These are phyloP conservation scores for Caretta caretta DNA, from an alignment of 2,113 vertebrate species.

Conservation along the genomic window DNA sequence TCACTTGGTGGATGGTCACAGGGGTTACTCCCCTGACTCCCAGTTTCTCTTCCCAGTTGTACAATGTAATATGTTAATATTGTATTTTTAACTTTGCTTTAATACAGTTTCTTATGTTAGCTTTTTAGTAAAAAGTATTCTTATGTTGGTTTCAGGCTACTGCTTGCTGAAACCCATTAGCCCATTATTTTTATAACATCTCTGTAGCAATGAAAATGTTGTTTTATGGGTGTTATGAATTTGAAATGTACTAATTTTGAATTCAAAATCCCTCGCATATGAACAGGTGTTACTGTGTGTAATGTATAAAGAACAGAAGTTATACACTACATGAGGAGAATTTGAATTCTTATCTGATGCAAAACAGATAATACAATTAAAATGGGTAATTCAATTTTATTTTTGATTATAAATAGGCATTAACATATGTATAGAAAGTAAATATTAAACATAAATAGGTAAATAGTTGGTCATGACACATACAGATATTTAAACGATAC, in stretches of 20 bases:
- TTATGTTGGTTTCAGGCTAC: neutral
- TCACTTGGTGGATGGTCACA: too few relatives aligned
- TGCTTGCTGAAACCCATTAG: neutral
- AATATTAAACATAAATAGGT: too few relatives aligned
- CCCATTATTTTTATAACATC: neutral
- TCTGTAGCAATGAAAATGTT: neutral
- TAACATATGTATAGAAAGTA: too few relatives aligned
- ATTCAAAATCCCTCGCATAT: conserved; percentile 17
- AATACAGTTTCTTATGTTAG: too few relatives aligned
- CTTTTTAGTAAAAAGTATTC: too few relatives aligned
- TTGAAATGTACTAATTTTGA: neutral
- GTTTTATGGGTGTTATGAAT: neutral
- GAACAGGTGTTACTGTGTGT: conserved; percentile 15
- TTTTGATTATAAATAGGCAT: too few relatives aligned
- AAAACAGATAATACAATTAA: neutral
- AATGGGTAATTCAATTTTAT: neutral
- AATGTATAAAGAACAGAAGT: conserved; percentile 17
- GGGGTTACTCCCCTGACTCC: too few relatives aligned
- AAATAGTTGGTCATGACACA: too few relatives aligned
- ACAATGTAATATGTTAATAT: too few relatives aligned
- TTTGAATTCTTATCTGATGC: neutral
- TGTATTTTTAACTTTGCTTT: too few relatives aligned
- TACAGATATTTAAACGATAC: too few relatives aligned
- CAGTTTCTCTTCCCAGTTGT: too few relatives aligned
- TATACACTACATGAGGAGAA: neutral